phyloP scores from a whole-genome alignment of 2,113 vertebrate genomes.

The Strix uralensis region DNA sequence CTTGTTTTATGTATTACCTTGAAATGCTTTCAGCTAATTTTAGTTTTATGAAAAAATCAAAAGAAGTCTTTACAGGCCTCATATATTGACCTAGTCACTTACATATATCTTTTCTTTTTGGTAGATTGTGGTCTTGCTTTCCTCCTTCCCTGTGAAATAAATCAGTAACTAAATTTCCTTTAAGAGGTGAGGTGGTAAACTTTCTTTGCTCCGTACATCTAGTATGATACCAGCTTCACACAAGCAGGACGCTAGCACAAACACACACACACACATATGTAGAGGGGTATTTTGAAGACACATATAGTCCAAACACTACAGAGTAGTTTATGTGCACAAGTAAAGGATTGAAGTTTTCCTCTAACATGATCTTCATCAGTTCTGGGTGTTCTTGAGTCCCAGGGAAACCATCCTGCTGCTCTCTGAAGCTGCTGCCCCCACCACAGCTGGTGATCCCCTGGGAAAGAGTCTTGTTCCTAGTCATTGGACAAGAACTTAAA shows the following conservation, averaged over 20 bases:
- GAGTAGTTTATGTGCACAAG: neutral
- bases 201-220: neutral
- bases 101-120: neutral
- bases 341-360: neutral
- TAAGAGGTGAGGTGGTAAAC: neutral
- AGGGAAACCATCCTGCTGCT: neutral
- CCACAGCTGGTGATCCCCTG: neutral
- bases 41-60: neutral
- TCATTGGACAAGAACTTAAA: neutral
- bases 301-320: neutral
- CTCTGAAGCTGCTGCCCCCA: neutral
- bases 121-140: neutral
- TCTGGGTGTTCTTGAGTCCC: neutral
- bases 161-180: neutral
- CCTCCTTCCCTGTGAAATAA: neutral
- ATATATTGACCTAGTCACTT: neutral
- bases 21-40: conserved; percentile 30
- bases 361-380: neutral
- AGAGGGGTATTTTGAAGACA: neutral
- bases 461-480: neutral
- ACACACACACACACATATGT: accelerated
- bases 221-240: neutral
- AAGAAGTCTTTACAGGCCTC: neutral
- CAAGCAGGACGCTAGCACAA: neutral
- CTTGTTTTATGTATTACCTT: conserved; percentile 14